Base-by-base conservation (phyloP, 2,888 invertebrate species). In the Sphecodes monilicornis region DNA sequence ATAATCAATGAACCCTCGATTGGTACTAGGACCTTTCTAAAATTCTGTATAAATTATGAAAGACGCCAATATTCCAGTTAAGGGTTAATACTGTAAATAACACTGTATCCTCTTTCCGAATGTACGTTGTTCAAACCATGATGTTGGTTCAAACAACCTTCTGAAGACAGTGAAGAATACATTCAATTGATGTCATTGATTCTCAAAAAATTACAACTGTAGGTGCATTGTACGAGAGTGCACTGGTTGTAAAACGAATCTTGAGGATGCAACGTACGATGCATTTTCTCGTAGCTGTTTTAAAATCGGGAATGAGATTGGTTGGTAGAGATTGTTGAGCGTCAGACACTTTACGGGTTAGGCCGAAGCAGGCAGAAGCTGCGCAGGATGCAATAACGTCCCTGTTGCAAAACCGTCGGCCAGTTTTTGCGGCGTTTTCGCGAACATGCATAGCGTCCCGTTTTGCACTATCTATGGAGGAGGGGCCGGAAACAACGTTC, bases 271-370 rank as follows among this genome's bases (percentile, higher is more conserved):
- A 50, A 2, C 50, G 50, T 50, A 50, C 50, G 50, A 22, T 8
- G 50, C 50, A 50, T 22, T 22, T 22, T 3, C 50, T 8, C 22
- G 8, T 57, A 26, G 57, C 11, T 13, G 26, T 0, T 13, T 57
- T 57, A 57, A 26, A 57, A 57, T 57, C 26, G 57, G 1, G 57
- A 16, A 57, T 1, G 26, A 46, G 57, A 82, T 50, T 50, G 43
- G 29, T 18, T 32, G 11, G 26, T 54, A 8, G 39, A 73, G 73
- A 69, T 76, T 72, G 71, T 72, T 54, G n/a, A 77, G 41, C n/a
- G 50, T 18, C 60, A 69, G 72, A 32, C n/a, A 79, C 83, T 84
- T 83, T 79, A 83, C 41, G 76, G 50, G 72, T 84, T 82, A 84
- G 57, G 29, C 64, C 50, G 22, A 50, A 22, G 41, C 22, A 22